Base-by-base conservation (phyloP, 2,797 vertebrate species). In the Muraenolepis orangiensis region DNA sequence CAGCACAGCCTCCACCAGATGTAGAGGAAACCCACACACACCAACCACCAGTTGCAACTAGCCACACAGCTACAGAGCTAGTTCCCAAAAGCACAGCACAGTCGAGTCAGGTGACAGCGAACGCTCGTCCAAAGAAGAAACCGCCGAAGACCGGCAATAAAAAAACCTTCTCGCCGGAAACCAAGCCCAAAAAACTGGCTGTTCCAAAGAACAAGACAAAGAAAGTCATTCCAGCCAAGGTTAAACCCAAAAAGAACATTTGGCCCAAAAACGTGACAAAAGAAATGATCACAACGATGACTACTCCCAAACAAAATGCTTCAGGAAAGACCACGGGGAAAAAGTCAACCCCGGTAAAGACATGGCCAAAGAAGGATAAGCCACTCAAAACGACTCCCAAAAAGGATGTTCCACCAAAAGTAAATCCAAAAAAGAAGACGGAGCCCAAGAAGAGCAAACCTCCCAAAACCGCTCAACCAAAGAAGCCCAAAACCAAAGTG, bases 381-480 rank as follows among this genome's bases (percentile, higher is more conserved):
- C 23, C 74, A n/a, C 20, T 71, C 66, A 89, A 86, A 30, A 12
- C 75, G 11, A 79, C 32, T 42, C 61, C 79, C 30, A 79, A 85
- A 79, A 88, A 82, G 61, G 80, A 73, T 7, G 69, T 31, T 42
- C 57, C 73, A 23, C 40, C 70, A 73, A 89, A 85, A n/a, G 69
- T 30, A 28, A 82, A 79, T 78, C 29, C 72, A 69, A 76, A 68
- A 70, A 90, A 87, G 73, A 72, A 82, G 64, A 64, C 30, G 7
- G 72, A 69, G 74, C 75, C 64, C 74, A 88, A 86, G 72, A 68
- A 86, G 72, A 68, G 68, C 68, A 80, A 78, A 57, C 5, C 72
- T 8, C 72, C 75, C 73, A 86, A 85, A 46, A 84, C 42, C 5
- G 12, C 51, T 68, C 36, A 36, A 36, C 64, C 23, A 31, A 29